Evolutionary conservation across 2,888 invertebrate species (phyloP).

Genomic region (Cosmopolites sordidus): DNA sequence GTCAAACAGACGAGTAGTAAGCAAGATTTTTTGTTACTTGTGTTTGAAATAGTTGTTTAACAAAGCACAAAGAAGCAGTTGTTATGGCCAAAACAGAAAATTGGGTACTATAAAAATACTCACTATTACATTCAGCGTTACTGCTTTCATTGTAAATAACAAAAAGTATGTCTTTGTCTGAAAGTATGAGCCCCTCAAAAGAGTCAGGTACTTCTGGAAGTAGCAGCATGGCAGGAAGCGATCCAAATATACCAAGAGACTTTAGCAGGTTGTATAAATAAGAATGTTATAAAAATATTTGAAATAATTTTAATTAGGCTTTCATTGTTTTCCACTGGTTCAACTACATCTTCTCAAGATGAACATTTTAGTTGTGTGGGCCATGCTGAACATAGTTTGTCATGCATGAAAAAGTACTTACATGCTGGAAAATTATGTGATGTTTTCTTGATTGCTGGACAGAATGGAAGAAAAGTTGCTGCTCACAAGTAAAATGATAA

Average conservation of each 20-base stretch:
- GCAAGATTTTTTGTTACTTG: no score
- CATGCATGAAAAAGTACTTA: constrained; percentile 77
- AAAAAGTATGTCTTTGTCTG: constrained; percentile 31
- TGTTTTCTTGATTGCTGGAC: constrained; percentile 78
- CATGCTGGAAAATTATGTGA: constrained; percentile 82
- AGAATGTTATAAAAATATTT: neutral
- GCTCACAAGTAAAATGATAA: constrained; percentile 44
- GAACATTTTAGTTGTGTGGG: constrained; percentile 72
- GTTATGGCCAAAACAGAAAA: no score
- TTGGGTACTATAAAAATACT: no score
- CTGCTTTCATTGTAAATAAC: no score
- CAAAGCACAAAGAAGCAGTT: no score
- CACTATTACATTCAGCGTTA: no score
- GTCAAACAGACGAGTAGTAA: no score
- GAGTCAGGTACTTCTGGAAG: constrained; percentile 35
- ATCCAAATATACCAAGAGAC: constrained; percentile 61
- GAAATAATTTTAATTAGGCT: constrained; percentile 43
- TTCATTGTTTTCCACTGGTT: constrained; percentile 59
- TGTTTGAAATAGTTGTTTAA: no score
- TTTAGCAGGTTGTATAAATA: constrained; percentile 61
- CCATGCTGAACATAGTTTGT: constrained; percentile 77
- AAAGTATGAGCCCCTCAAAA: constrained; percentile 42
- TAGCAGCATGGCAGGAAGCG: constrained; percentile 37
- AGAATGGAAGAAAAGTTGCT: constrained; percentile 55
- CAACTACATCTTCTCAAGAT: constrained; percentile 58